phyloP scores from a whole-genome alignment of 2,797 vertebrate genomes.

The Myotis pilosus region DNA sequence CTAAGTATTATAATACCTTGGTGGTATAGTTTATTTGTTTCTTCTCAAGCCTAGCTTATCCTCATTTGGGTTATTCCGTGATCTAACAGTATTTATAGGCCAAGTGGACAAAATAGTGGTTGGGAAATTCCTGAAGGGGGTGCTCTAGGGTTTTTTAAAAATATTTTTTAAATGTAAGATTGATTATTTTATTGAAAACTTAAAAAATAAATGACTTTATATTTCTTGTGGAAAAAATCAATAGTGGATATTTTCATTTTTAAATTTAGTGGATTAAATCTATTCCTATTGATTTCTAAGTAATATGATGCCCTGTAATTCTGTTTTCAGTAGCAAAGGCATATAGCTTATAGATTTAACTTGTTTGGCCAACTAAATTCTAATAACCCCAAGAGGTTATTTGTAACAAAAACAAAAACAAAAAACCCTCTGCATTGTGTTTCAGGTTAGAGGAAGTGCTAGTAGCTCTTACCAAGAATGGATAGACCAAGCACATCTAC shows the following conservation, averaged over 20 bases:
- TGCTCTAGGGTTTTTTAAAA: neutral
- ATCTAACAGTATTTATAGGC: neutral
- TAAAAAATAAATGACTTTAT: neutral
- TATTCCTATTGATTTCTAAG: neutral
- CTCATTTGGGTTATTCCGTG: neutral
- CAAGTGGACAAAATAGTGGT: neutral
- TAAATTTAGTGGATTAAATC: neutral
- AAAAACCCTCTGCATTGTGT: neutral
- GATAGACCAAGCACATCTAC: too few relatives aligned
- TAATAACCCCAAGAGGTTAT: neutral
- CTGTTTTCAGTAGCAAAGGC: conserved; percentile 11
- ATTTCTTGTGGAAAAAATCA: neutral
- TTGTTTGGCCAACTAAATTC: neutral
- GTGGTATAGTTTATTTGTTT: neutral
- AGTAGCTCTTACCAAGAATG: neutral
- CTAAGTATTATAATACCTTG: neutral
- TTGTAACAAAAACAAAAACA: neutral
- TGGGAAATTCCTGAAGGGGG: neutral
- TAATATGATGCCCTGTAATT: neutral
- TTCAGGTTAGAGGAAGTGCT: neutral
- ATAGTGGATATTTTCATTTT: neutral
- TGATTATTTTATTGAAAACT: neutral
- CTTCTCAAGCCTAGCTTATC: neutral
- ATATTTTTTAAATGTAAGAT: neutral
- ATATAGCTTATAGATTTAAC: neutral